Evolutionary conservation across 2,113 vertebrate species (phyloP), one percentile per base, ranked within the genome.

Genomic region (Pimephales promelas): DNA sequence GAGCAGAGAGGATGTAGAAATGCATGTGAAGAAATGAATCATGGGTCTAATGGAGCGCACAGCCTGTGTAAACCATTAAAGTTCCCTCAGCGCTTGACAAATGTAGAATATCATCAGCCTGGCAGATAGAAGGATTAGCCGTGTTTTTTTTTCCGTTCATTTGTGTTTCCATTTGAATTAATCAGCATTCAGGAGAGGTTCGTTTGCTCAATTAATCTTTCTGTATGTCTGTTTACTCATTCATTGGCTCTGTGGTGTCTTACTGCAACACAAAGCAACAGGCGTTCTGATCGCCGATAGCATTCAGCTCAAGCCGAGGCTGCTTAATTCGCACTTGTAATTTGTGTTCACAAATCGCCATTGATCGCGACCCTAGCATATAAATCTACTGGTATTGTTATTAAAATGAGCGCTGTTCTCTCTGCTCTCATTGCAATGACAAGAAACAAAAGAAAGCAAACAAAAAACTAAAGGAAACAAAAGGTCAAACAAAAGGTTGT

Each of bases 321-420:
- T 64, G 57, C 43, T 80, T 80, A 70, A 70, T 47, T 70, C 22
- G 2, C 31, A 81, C 79, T 70, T 85, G 84, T 86, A 84, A 82
- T 89, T 88, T 87, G 82, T 45, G 79, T 43, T 81, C 62, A 24
- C 61, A 80, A 80, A 66, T 66, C 4, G 43, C 26, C 5, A 28
- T 54, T 40, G 47, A 70, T 70, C 62, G 40, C 22, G 28, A 81
- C 79, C 47, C n/a, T 10, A 47, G 64, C 45, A 49, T 71, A 81
- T 79, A 71, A 81, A 80, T 86, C 83, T 90, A 88, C 87, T 88
- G 84, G 83, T 83, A 88, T 92, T 89, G 85, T 87, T 86, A 91
- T 92, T 83, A 64, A 86, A 91, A 89, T 91, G 83, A 87, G 88
- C 81, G 45, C 85, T 90, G 86, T 88, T 91, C 80, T 68, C 84